Base-by-base conservation (phyloP, 2,888 invertebrate genomes). In the Acanthosoma haemorrhoidale region DNA sequence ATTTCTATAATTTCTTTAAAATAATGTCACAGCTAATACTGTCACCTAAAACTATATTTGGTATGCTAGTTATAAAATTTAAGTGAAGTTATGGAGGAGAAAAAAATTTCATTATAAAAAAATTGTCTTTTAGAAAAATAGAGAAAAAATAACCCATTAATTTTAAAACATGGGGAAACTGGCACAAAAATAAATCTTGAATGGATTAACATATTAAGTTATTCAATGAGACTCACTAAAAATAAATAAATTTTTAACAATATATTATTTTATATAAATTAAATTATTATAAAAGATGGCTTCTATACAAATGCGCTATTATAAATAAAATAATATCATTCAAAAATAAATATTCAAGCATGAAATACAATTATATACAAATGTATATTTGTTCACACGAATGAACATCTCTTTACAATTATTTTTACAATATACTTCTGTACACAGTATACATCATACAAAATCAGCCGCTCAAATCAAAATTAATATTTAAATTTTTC, bases 41-140 rank as follows among this genome's bases (percentile, higher is more conserved):
- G 51, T 57, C 57, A 57, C 32, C 67, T 67, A 67, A 60, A 29
- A 51, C 67, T 67, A 67, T 67, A 67, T 67, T 67, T 67, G 67
- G 67, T 67, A 67, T 67, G n/a, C 51, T 38, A 67, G 57, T 39
- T 64, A 51, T 32, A 67, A n/a, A 67, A 67, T 29, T 57, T n/a
- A n/a, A n/a, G n/a, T n/a, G n/a, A n/a, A n/a, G n/a, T n/a, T n/a
- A n/a, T n/a, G n/a, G n/a, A n/a, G n/a, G n/a, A n/a, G n/a, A n/a
- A n/a, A n/a, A n/a, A n/a, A n/a, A n/a, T n/a, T n/a, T n/a, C n/a
- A n/a, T n/a, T n/a, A n/a, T n/a, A n/a, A n/a, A n/a, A n/a, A n/a
- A n/a, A n/a, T n/a, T n/a, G n/a, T n/a, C n/a, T n/a, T n/a, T n/a
- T n/a, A n/a, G n/a, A n/a, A n/a, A n/a, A n/a, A n/a, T n/a, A n/a